Percentiles rank a stretch among this genome's conserved stretches.
Evolutionary conservation across 2,113 vertebrate species (phyloP).

Genomic region (Physeter macrocephalus): DNA sequence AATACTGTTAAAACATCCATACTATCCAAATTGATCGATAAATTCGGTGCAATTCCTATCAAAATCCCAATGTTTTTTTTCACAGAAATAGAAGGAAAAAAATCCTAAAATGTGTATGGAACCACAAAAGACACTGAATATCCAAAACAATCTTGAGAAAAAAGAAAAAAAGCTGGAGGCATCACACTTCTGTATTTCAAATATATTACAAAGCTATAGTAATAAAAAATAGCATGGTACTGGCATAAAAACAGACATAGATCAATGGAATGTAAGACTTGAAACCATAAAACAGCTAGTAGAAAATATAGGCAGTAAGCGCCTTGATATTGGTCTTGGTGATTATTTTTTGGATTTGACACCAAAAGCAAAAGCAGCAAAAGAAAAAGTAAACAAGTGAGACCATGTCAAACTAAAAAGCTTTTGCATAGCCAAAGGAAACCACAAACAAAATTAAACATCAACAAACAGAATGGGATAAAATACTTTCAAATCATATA

Average conservation of each 20-base stretch:
- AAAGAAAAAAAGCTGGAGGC: background rate
- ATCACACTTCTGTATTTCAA: background rate
- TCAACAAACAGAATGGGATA: background rate
- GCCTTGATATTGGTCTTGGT: background rate
- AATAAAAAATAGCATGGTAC: background rate
- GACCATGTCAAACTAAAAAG: background rate
- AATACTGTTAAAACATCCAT: background rate
- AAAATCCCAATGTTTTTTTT: background rate
- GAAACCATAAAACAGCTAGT: background rate
- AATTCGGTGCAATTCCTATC: background rate
- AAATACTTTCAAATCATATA: background rate
- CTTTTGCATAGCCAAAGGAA: background rate
- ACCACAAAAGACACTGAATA: background rate
- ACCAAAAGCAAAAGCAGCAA: background rate
- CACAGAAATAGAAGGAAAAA: background rate
- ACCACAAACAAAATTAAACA: background rate
- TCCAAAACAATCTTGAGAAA: background rate
- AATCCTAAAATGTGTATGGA: background rate
- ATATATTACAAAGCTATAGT: background rate
- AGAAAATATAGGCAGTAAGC: background rate
- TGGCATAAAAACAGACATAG: background rate
- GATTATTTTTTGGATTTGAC: background rate
- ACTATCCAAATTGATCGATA: background rate
- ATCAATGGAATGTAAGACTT: background rate
- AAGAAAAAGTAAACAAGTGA: background rate